Conservation (phyloP, 2,888 invertebrate genomes). For the Scrobipalpa atriplicella region DNA sequence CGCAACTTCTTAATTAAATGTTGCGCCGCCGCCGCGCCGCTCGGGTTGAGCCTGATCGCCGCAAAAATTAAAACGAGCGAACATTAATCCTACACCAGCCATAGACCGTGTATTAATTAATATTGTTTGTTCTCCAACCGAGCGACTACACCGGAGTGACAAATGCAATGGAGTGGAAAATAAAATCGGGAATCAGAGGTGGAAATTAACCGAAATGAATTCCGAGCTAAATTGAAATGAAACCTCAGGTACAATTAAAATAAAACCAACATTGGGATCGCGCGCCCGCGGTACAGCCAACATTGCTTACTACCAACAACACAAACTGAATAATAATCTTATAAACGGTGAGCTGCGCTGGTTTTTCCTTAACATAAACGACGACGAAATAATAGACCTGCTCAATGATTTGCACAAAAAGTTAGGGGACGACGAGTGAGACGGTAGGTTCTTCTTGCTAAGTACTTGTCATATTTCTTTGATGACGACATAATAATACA, state of each 20-base stretch:
- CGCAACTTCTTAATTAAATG: constrained; percentile 39
- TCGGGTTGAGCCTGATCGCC: background rate
- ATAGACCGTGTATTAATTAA: constrained; percentile 15
- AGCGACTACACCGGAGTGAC: background rate
- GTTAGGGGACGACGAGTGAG: too few species aligned
- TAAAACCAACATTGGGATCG: background rate
- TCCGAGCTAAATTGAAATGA: constrained; percentile 17
- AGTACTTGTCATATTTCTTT: too few species aligned
- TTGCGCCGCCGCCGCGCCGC: constrained; percentile 8
- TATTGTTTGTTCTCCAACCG: constrained; percentile 9
- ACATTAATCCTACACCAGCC: background rate
- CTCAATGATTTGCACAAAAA: too few species aligned
- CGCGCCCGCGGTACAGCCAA: background rate
- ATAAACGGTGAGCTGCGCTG: too few species aligned
- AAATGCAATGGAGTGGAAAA: constrained; percentile 14
- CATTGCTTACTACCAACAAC: background rate
- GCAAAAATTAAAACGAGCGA: constrained; percentile 16
- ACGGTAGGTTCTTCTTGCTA: too few species aligned
- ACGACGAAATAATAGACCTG: too few species aligned
- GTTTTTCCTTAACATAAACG: too few species aligned
- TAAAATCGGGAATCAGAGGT: constrained; percentile 18
- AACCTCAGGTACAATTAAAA: constrained; percentile 20
- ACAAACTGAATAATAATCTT: too few species aligned
- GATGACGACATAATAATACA: too few species aligned
- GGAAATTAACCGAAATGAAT: constrained; percentile 16